phyloP scores from a whole-genome alignment of 1,140 invertebrate genomes.

The Teleogryllus occipitalis region DNA sequence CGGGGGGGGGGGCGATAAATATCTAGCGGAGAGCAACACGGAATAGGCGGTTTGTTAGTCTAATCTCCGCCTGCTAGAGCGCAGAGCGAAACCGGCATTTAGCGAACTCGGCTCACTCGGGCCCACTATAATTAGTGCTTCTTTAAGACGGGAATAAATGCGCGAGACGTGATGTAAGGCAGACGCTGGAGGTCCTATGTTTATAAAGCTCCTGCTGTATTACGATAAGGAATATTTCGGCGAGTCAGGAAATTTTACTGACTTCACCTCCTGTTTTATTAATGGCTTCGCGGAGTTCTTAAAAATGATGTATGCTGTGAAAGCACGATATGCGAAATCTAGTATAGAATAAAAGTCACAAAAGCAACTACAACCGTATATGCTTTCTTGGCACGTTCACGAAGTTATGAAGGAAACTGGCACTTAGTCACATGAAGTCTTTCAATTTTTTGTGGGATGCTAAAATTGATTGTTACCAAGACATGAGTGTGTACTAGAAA shows the following conservation, averaged over 20 bases:
- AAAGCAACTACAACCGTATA: no score
- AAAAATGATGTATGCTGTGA: not conserved
- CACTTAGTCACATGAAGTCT: no score
- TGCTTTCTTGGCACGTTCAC: no score
- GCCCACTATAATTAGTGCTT: conserved; percentile 1
- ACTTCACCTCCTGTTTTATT: not conserved
- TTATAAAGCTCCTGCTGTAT: not conserved
- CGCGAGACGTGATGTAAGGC: not conserved
- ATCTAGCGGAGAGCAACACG: not conserved
- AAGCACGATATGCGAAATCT: not conserved
- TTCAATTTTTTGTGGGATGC: no score
- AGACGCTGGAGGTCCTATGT: not conserved
- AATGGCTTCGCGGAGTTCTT: not conserved
- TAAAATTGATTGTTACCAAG: no score
- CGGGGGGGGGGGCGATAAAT: not conserved
- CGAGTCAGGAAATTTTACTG: not conserved
- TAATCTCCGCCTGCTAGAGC: not conserved
- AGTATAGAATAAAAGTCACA: no score
- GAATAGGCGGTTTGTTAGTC: conserved; percentile 1
- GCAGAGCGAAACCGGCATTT: not conserved
- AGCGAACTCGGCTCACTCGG: not conserved
- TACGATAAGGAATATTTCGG: conserved; percentile 1
- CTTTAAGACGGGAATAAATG: not conserved
- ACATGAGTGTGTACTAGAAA: no score
- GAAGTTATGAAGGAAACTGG: no score